Conservation (phyloP, 2,113 vertebrate species). For the Halichoeres trimaculatus region DNA sequence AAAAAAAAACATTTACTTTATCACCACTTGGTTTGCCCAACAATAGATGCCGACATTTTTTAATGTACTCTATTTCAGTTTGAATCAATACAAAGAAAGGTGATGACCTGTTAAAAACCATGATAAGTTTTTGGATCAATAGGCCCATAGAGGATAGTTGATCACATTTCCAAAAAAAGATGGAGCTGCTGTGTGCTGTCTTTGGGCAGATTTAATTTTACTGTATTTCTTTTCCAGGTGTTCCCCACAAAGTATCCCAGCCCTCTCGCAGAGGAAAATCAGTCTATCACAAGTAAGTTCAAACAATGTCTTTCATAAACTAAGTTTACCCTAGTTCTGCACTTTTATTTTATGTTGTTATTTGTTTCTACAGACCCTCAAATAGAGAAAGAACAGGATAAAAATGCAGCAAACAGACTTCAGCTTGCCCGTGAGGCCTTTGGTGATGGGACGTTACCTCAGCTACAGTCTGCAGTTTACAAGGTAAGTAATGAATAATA, state of each 20-base stretch:
- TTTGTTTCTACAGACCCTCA: conserved; percentile 77
- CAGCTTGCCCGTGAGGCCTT: conserved; percentile 86
- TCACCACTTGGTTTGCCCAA: too few species aligned
- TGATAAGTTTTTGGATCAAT: neutral
- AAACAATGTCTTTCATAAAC: conserved; percentile 9
- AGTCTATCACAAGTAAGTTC: conserved; percentile 74
- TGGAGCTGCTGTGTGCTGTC: neutral
- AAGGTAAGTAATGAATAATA: conserved; percentile 71
- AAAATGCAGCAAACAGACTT: conserved; percentile 78
- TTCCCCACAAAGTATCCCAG: conserved; percentile 80
- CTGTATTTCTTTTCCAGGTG: conserved; percentile 70
- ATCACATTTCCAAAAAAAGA: neutral
- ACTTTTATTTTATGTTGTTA: neutral
- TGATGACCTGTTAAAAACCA: neutral
- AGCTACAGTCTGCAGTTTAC: conserved; percentile 90
- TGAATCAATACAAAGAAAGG: too few species aligned
- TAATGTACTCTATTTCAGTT: too few species aligned
- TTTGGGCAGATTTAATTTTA: neutral
- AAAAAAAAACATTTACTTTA: too few species aligned
- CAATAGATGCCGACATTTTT: too few species aligned
- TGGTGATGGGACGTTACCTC: conserved; percentile 85
- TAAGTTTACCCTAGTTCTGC: neutral
- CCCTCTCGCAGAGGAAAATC: conserved; percentile 70
- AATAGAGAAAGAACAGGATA: conserved; percentile 85
- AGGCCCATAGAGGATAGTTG: neutral